Percentiles rank a stretch among this genome's conserved stretches.
Conservation (phyloP, 2,113 vertebrate species). For the Alouatta palliata region DNA sequence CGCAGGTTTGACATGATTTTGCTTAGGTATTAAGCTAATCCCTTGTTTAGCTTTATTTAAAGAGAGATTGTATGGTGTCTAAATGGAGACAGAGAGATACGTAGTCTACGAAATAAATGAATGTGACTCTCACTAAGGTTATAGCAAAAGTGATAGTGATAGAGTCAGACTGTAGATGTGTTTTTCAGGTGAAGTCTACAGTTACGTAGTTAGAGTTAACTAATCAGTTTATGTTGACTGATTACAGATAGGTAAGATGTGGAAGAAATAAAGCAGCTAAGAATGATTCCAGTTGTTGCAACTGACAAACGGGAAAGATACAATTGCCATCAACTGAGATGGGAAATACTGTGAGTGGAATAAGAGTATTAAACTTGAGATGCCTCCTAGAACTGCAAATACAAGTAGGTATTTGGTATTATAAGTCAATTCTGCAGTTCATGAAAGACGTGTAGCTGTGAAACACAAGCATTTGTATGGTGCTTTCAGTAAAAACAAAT, state of each 20-base stretch:
- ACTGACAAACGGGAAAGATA: neutral
- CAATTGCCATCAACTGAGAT: neutral
- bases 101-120: neutral
- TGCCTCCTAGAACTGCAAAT: neutral
- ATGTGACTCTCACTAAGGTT: no score
- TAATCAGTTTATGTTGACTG: neutral
- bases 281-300: neutral
- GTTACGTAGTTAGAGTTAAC: neutral
- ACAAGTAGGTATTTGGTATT: neutral
- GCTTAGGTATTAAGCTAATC: neutral
- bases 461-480: neutral
- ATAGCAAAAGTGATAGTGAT: neutral
- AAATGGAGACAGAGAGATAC: neutral
- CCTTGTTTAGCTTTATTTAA: neutral
- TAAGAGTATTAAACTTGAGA: neutral
- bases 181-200: neutral
- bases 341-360: neutral
- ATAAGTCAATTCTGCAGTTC: neutral
- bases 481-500: neutral
- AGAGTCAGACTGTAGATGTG: neutral
- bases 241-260: neutral
- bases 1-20: neutral
- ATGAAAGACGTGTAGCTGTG: neutral
- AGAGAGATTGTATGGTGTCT: neutral
- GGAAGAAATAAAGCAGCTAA: neutral